Evolutionary conservation across 2,797 vertebrate genomes (phyloP).

Genomic region (Cheirogaleus major): DNA sequence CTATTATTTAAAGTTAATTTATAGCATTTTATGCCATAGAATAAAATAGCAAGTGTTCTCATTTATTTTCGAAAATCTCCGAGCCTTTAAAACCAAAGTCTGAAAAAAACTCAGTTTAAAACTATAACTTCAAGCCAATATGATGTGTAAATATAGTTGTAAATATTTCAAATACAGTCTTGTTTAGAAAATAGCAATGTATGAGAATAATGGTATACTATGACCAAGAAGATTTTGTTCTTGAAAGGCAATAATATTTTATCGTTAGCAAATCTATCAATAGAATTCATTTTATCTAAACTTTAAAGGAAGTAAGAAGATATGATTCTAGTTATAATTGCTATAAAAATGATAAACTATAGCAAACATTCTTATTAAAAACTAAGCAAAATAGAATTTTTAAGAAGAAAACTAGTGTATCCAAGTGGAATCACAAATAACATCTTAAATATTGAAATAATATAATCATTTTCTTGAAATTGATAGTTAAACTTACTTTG

Average conservation of each 20-base stretch:
- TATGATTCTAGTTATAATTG: background rate
- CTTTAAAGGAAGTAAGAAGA: background rate
- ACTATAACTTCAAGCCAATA: background rate
- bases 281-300: background rate
- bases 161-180: background rate
- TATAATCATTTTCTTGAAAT: background rate
- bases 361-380: background rate
- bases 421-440: background rate
- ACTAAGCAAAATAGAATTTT: background rate
- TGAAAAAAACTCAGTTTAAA: background rate
- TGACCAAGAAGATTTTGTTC: background rate
- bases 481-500: background rate
- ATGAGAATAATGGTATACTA: background rate
- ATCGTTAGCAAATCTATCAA: background rate
- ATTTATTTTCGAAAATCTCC: background rate
- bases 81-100: background rate
- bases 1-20: background rate
- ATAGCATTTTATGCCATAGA: background rate
- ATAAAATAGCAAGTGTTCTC: background rate
- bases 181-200: background rate
- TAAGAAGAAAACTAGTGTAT: background rate
- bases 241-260: background rate
- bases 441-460: background rate
- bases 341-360: background rate
- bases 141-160: background rate